Conservation (phyloP, 2,888 invertebrate species). For the Coecobrya sp. region DNA sequence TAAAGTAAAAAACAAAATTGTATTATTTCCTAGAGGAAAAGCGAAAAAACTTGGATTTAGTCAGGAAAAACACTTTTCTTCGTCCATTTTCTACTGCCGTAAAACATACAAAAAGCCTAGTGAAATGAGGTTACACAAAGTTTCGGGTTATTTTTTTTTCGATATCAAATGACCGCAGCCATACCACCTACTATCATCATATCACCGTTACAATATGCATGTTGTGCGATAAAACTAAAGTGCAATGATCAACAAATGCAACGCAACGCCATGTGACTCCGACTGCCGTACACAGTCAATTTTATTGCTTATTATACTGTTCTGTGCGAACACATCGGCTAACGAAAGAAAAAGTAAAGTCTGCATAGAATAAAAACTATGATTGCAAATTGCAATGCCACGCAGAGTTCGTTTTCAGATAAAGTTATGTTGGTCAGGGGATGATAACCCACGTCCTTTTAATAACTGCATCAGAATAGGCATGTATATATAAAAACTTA, state of each 20-base stretch:
- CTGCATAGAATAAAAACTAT: background rate
- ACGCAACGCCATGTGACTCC: no score
- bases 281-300: slow-evolving; percentile 38
- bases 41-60: slow-evolving; percentile 51
- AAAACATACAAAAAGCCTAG: slow-evolving; percentile 41
- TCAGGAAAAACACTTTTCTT: slow-evolving; percentile 58
- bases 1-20: background rate
- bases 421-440: slow-evolving; percentile 68
- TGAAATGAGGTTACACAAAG: slow-evolving; percentile 64
- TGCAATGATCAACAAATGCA: slow-evolving; percentile 25
- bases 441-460: slow-evolving; percentile 54
- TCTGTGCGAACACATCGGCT: background rate
- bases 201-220: background rate
- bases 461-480: no score
- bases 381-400: slow-evolving; percentile 28
- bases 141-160: slow-evolving; percentile 52
- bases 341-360: slow-evolving; percentile 63
- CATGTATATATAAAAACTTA: background rate
- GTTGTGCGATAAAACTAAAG: slow-evolving; percentile 25
- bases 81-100: slow-evolving; percentile 1
- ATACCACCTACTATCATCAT: slow-evolving; percentile 5
- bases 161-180: slow-evolving; percentile 34
- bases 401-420: slow-evolving; percentile 23
- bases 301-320: background rate
- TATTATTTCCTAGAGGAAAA: background rate